Base-by-base conservation (phyloP, 2,888 invertebrate species). In the Lottia gigantea region DNA sequence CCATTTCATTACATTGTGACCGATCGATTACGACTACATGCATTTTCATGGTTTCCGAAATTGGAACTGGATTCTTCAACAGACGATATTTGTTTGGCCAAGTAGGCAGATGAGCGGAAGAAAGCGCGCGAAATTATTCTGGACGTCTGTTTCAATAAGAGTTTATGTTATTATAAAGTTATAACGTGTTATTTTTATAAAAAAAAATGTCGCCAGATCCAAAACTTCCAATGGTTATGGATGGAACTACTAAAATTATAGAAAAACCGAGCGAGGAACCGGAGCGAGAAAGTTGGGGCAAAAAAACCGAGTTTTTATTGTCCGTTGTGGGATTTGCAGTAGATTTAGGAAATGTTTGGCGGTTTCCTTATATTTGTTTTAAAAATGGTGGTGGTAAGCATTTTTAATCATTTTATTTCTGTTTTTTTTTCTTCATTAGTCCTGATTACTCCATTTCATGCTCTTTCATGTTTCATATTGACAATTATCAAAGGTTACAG, bases 281-380 rank as follows among this genome's bases (percentile, higher is more conserved):
- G 6, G 80, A 80, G 64, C 68, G 95, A 11, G 95, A 95, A 90
- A 95, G 95, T 1, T 95, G 95, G 95, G 93, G 93, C 88, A 85
- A 95, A 91, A 97, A 97, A 91, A 95, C 95, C 74, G 97, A 97
- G 91, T 97, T 97, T 91, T 92, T 97, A 86, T 92, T 97, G 82
- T 96, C 96, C 69, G 96, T 97, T 89, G 96, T 97, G 91, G 97
- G 97, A 85, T 97, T 97, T 90, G 97, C 97, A 78, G 97, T 97
- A 85, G 97, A 97, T 86, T 92, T 98, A 85, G 96, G 95, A 82
- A 96, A 96, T 87, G 95, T 96, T 25, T 96, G 95, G 95, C 91
- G 96, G 89, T 84, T 96, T 95, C 90, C 95, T 74, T 96, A 95
- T 89, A 94, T 96, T 89, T 96, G 96, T 90, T 97, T 96, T 90